Evolutionary conservation across 2,113 vertebrate genomes (phyloP), one percentile per base, ranked within the genome.

Genomic region (Antechinus stuartii): DNA sequence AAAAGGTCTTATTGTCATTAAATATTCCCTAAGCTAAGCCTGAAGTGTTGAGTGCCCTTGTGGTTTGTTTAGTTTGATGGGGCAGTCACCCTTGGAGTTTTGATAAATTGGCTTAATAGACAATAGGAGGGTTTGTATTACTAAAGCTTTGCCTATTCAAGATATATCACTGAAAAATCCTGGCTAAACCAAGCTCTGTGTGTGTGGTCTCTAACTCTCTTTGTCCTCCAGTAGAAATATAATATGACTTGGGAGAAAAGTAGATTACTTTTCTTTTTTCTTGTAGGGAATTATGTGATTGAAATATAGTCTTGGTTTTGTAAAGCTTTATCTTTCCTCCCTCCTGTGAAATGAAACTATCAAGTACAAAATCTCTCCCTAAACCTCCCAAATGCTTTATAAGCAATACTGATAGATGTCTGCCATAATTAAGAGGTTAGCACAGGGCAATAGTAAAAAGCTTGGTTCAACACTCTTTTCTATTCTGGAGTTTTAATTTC

Each of bases 1-100:
- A 91, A 95, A 94, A 96, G 94, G 54, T 61, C 16, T 92, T 95
- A 96, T 95, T 95, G 25, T 91, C n/a, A 95, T 52, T 0, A 96
- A 55, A 49, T 84, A 89, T 8, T 55, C 68, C 90, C 95, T 93
- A 90, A 55, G 89, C 46, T 56, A 56, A 54, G 76, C 52, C 93
- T 97, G 35, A 7, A 55, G 54, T 97, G 96, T 91, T 90, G 89
- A 92, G 90, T 76, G 84, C 35, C 26, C 2, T 68, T 53, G 54
- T 54, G 54, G 27, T 95, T 76, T 90, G 35, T 26, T 56, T n/a
- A 0, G n/a, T 94, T 92, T 30, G 84, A 55, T 94, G 95, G 22
- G 94, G 61, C 90, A 42, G 0, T 8, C 92, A 42, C 23, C 91
- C 2, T 8, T 0, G 89, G 47, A 35, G 27, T 49, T 49, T 95